Percentiles rank a stretch among this genome's conserved stretches.
Evolutionary conservation across 2,797 vertebrate genomes (phyloP).

Genomic region (Chaetodon trifasciatus): DNA sequence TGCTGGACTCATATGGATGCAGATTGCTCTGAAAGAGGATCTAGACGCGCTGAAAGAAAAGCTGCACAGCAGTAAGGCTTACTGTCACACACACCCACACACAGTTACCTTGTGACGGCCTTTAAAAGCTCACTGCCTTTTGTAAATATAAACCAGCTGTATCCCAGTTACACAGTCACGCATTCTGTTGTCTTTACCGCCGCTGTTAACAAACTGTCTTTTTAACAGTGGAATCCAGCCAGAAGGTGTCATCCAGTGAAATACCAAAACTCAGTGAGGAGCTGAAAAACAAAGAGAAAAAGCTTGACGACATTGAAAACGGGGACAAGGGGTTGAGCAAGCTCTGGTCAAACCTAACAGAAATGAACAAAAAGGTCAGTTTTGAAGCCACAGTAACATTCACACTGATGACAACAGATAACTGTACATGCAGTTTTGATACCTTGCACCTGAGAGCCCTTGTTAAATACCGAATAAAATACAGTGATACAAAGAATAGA

Average conservation of each 20-base stretch:
- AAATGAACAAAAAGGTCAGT: conserved; percentile 94
- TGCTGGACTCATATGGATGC: conserved; percentile 98
- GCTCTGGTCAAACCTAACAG: conserved; percentile 96
- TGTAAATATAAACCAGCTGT: background rate
- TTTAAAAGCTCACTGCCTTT: conserved; percentile 19
- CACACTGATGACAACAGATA: background rate
- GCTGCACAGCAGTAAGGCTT: conserved; percentile 91
- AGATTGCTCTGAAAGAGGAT: conserved; percentile 96
- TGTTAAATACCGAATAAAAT: background rate
- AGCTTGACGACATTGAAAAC: conserved; percentile 90
- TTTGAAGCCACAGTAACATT: background rate
- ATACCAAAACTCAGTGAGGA: conserved; percentile 95
- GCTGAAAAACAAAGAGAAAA: conserved; percentile 90
- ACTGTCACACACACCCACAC: background rate
- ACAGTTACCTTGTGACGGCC: conserved; percentile 14
- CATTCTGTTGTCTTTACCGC: conserved; percentile 12
- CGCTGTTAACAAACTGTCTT: conserved; percentile 34
- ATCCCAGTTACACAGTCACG: background rate
- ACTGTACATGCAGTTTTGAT: background rate
- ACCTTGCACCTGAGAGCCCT: background rate
- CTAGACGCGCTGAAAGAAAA: conserved; percentile 95
- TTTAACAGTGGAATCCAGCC: conserved; percentile 93
- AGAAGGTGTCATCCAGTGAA: conserved; percentile 93
- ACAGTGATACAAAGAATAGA: background rate
- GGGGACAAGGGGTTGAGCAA: conserved; percentile 92